phyloP scores from a whole-genome alignment of 2,797 vertebrate genomes.

The Lepus townsendii region DNA sequence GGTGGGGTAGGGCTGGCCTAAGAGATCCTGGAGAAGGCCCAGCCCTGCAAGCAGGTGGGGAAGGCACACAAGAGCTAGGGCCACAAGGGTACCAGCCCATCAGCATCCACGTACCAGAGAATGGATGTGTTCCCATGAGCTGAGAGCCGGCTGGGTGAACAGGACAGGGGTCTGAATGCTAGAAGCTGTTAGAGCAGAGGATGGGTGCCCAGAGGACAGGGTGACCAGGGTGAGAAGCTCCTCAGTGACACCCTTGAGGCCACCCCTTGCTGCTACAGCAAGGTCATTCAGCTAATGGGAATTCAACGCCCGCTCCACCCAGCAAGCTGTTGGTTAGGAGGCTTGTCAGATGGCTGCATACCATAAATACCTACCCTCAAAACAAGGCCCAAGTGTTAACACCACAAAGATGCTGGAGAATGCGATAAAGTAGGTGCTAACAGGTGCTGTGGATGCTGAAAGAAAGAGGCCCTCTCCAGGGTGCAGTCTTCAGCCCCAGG shows the following conservation, averaged over 20 bases:
- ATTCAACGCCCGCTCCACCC: background rate
- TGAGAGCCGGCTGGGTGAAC: background rate
- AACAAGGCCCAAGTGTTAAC: background rate
- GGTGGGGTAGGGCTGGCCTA: too few species aligned
- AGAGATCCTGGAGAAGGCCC: background rate
- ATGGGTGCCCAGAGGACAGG: background rate
- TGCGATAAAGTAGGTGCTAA: too few species aligned
- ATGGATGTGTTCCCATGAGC: background rate
- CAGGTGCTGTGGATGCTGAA: fast-evolving
- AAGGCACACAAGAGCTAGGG: fast-evolving
- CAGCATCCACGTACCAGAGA: background rate
- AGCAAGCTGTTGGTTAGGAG: fast-evolving
- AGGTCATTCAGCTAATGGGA: background rate
- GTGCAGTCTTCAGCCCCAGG: background rate
- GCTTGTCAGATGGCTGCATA: fast-evolving
- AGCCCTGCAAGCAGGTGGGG: background rate
- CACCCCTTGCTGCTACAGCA: background rate
- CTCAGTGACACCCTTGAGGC: background rate
- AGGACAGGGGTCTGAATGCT: background rate
- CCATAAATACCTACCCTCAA: background rate
- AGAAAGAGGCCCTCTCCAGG: background rate
- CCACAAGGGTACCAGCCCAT: fast-evolving
- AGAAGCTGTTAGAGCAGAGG: background rate
- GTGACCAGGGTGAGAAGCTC: background rate
- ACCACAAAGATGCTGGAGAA: background rate